Evolutionary conservation across 2,888 invertebrate species (phyloP), one percentile per base, ranked within the genome.

Genomic region (Priocnemis perturbator): DNA sequence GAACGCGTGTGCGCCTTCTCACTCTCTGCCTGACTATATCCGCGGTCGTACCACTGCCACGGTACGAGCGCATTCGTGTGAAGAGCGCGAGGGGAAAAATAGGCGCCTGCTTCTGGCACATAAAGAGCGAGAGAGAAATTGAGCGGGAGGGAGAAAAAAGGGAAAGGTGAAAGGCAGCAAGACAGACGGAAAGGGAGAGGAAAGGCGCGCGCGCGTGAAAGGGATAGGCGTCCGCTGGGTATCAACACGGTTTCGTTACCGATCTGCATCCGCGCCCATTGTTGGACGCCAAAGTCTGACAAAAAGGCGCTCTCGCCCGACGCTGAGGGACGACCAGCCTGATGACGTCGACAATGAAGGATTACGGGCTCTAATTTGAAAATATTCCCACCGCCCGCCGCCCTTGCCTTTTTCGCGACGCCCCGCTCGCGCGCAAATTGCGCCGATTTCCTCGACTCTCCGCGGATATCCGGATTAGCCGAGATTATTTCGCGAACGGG

Each of bases 221-320:
- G 64, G 64, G 66, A 61, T 50, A 67, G 26, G 60, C 53, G 17
- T 55, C 64, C 63, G 58, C 69, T 50, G 65, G 58, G 58, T 64
- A 76, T 69, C 60, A 68, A 11, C 62, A 57, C 60, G 63, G 60
- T 70, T 70, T 70, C n/a, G 60, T 17, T 17, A 47, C 59, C 60
- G 48, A 66, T 37, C 60, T 37, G 50, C 50, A 58, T 52, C 50
- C 52, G 55, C 47, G 48, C 47, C 71, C 60, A 69, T 71, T 64
- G 71, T 67, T 64, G 58, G 57, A 47, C 64, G 52, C 63, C 60
- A n/a, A n/a, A n/a, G 56, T 57, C 47, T 21, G 21, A 47, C 59
- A 50, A 69, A 60, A 70, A 59, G 67, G 47, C 71, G 61, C 52
- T 21, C 50, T 52, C 67, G 56, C 53, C 50, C n/a, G n/a, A n/a